These are phyloP conservation scores for Sminthurides aquaticus DNA, from an alignment of 2,888 invertebrate genomes.

Conservation along the genomic window DNA sequence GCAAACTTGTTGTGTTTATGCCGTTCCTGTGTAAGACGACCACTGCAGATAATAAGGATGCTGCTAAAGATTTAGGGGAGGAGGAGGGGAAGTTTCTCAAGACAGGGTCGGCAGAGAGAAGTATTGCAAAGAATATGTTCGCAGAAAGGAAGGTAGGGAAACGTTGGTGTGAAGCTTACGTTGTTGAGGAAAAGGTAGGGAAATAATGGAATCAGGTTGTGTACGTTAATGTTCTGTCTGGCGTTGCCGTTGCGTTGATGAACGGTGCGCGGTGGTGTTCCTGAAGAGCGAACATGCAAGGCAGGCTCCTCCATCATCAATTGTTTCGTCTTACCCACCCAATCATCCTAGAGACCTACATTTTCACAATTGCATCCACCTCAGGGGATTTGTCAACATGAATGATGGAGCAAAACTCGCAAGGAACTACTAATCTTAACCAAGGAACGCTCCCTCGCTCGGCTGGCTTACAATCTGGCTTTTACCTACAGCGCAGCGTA, in stretches of 20 bases:
- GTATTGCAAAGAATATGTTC: too few species aligned
- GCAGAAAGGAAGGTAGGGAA: too few species aligned
- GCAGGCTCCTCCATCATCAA: constrained; percentile 5
- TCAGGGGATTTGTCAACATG: constrained; percentile 26
- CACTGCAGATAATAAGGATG: too few species aligned
- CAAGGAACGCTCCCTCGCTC: neutral
- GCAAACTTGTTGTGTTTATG: neutral
- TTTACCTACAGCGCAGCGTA: neutral
- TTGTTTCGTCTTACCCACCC: constrained; percentile 24
- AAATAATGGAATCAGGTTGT: too few species aligned
- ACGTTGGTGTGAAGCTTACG: too few species aligned
- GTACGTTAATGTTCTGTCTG: too few species aligned
- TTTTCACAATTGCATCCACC: constrained; percentile 25
- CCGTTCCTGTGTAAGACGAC: neutral
- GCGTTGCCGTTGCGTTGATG: too few species aligned
- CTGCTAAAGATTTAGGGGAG: neutral
- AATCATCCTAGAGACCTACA: constrained; percentile 40
- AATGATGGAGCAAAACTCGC: constrained; percentile 18
- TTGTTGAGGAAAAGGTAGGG: too few species aligned
- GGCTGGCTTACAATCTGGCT: too few species aligned
- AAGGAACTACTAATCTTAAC: neutral
- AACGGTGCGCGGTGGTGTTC: too few species aligned
- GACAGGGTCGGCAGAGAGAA: too few species aligned
- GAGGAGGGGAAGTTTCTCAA: neutral
- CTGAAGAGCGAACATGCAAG: neutral